A percentile compares a stretch with the other conserved stretches of the same genome.
These are phyloP conservation scores for Rhagophthalmus giganteus DNA, from an alignment of 2,888 invertebrate genomes.

Conservation along the genomic window DNA sequence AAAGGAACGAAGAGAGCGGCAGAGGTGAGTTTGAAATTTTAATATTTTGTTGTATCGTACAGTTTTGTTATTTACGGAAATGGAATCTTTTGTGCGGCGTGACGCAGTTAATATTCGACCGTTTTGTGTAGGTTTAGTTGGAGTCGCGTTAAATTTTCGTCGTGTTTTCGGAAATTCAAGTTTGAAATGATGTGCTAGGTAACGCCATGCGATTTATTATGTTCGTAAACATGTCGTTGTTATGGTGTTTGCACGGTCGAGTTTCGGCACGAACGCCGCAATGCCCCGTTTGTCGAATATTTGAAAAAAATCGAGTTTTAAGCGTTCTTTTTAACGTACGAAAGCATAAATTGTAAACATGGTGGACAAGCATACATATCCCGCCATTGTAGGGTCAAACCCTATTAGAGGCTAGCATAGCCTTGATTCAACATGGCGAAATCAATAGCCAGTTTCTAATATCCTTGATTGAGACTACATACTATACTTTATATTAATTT, in stretches of 20 bases:
- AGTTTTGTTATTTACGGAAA: no score
- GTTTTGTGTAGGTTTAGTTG: neutral
- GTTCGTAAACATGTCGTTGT: neutral
- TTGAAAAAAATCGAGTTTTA: slow-evolving; percentile 1
- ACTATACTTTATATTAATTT: no score
- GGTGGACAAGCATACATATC: slow-evolving; percentile 35
- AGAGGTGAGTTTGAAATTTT: slow-evolving; percentile 72
- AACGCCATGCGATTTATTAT: no score
- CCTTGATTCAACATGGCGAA: slow-evolving; percentile 45
- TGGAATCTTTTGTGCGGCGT: no score
- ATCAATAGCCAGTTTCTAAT: slow-evolving; percentile 39
- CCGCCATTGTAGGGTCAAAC: slow-evolving; percentile 39
- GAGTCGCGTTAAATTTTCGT: no score
- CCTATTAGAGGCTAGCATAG: slow-evolving; percentile 45
- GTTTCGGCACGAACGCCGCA: neutral
- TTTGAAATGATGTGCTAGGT: no score
- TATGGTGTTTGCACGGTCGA: neutral
- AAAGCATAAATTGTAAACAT: slow-evolving; percentile 34
- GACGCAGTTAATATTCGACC: neutral
- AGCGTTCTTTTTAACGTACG: neutral
- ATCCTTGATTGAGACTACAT: slow-evolving; percentile 22
- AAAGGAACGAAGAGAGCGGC: slow-evolving; percentile 88
- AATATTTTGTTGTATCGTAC: slow-evolving; percentile 8
- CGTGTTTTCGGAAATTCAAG: no score
- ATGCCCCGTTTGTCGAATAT: no score